Conservation (phyloP, 2,113 vertebrate genomes). For the Coturnix japonica region DNA sequence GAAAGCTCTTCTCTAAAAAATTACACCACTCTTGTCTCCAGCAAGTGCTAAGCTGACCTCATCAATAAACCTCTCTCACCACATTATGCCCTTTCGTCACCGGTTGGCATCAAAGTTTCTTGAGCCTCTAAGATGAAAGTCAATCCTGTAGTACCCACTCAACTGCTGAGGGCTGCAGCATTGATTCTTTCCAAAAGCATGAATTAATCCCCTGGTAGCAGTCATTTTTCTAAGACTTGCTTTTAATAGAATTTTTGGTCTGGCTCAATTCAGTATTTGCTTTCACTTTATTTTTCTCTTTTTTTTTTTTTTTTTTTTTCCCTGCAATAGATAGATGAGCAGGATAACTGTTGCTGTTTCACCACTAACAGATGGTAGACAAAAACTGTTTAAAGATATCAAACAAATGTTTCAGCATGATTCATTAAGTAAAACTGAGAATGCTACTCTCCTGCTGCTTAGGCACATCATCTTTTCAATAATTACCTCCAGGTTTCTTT, state of each 20-base stretch:
- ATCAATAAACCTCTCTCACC: background rate
- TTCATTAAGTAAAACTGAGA: slow-evolving; percentile 36
- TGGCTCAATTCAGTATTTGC: background rate
- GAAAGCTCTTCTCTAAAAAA: background rate
- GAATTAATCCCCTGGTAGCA: background rate
- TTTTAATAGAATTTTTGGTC: background rate
- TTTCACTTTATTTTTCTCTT: slow-evolving; percentile 6
- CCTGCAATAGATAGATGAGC: background rate
- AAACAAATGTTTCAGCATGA: background rate
- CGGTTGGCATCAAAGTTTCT: background rate
- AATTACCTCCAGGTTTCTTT: slow-evolving; percentile 39
- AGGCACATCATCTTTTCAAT: background rate
- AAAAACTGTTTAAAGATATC: slow-evolving; percentile 51
- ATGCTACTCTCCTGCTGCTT: slow-evolving; percentile 2
- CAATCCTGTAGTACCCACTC: background rate
- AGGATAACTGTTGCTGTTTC: background rate
- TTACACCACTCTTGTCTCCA: background rate
- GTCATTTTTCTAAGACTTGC: background rate
- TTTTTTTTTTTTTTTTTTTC: background rate
- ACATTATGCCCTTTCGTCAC: background rate
- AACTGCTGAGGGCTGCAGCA: background rate
- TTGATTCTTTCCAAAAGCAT: background rate
- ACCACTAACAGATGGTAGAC: slow-evolving; percentile 26
- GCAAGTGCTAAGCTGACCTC: background rate
- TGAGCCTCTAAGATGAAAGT: background rate